Evolutionary conservation across 2,113 vertebrate species (phyloP), one percentile per base, ranked within the genome.

Genomic region (Callaeas wilsoni): DNA sequence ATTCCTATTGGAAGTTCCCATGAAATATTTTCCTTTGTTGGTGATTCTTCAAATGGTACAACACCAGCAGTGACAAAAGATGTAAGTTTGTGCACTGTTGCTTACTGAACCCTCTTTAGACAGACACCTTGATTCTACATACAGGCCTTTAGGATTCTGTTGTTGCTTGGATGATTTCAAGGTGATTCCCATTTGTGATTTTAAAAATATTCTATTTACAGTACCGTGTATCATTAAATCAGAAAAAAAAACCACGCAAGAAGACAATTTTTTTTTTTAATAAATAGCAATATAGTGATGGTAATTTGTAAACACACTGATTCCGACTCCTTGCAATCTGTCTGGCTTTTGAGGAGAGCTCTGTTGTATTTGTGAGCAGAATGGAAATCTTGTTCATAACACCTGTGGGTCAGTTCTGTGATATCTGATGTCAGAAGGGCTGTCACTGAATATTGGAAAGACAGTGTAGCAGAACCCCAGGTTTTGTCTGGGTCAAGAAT

Each of bases 161-260:
- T 71, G 32, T 26, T 27, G 1, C 78, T 76, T 35, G 22, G 14
- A 17, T 74, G 30, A 46, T 49, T 80, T 52, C 29, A 57, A 69
- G 20, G 39, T 37, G 70, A 53, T 44, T 69, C 13, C 20, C 23
- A 16, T 33, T 70, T 53, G 17, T 41, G 17, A 64, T 55, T 92
- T 92, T 1, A 44, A 67, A 95, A 91, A 39, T 27, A 82, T 3
- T 52, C 25, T 41, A 3, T 49, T 75, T 47, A 37, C 21, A 52
- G 5, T 26, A 19, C 8, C 8, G 1, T 73, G 4, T 33, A 26
- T 44, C 26, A 15, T 55, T 52, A 55, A 62, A 17, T 10, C 29
- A 62, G 30, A 29, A 47, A 79, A 75, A 64, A 2, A 0, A 50
- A 69, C 1, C 2, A 63, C 1, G 1, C 3, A 32, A 74, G 19